Evolutionary conservation across 2,888 invertebrate species (phyloP).

Genomic region (Drosophila recens): DNA sequence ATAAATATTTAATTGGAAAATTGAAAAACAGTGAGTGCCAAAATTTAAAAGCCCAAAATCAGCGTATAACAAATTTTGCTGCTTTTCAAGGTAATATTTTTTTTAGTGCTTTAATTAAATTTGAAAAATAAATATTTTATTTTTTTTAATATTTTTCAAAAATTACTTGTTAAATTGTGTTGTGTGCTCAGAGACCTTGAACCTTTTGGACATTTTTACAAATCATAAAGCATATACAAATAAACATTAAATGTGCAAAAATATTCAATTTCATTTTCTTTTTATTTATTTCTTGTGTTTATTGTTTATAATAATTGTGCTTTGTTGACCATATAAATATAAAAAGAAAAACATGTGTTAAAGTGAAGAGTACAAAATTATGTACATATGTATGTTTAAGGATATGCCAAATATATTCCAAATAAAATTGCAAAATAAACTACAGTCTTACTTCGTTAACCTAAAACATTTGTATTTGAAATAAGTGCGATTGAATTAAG

Average conservation of each 20-base stretch:
- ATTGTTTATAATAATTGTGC: constrained; percentile 10
- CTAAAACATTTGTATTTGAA: not conserved
- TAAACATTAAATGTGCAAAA: constrained; percentile 9
- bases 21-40: constrained; percentile 4
- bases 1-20: not conserved
- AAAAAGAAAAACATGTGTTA: not conserved
- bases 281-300: constrained; percentile 22
- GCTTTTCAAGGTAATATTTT: constrained; percentile 16
- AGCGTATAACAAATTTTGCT: not conserved
- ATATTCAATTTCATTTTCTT: constrained; percentile 10
- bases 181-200: constrained; percentile 11
- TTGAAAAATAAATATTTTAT: not conserved
- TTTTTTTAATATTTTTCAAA: not conserved
- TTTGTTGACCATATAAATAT: constrained; percentile 9
- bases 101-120: not conserved
- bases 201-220: not conserved
- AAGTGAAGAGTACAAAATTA: not conserved
- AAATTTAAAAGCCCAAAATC: not conserved
- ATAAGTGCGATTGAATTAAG: too few relatives aligned
- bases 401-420: not conserved
- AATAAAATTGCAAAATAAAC: not conserved
- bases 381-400: not conserved
- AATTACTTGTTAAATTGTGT: not conserved
- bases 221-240: not conserved
- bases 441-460: not conserved